phyloP scores from a whole-genome alignment of 2,888 invertebrate species.

The Euphydryas editha region DNA sequence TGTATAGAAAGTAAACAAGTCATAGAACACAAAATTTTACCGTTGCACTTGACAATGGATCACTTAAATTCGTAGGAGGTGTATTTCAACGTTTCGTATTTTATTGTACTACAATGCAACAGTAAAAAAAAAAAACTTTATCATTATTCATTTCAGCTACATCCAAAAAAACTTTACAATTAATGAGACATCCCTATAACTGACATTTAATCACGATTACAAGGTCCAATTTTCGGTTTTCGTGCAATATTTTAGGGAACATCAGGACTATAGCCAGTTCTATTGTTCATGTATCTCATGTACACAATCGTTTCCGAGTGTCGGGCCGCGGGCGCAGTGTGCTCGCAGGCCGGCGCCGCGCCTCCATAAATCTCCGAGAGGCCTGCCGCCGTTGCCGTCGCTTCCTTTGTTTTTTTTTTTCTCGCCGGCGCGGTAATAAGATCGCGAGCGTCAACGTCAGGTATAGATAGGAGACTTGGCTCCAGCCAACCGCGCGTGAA shows the following conservation, averaged over 20 bases:
- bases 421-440: constrained; percentile 71
- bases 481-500: constrained; percentile 46
- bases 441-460: constrained; percentile 77
- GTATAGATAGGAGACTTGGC: constrained; percentile 58
- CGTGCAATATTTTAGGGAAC: not conserved
- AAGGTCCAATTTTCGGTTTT: too few relatives aligned
- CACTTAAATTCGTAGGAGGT: not conserved
- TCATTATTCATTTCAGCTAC: too few relatives aligned
- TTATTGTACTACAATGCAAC: too few relatives aligned
- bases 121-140: too few relatives aligned
- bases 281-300: not conserved
- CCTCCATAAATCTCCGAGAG: constrained; percentile 75
- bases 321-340: constrained; percentile 40
- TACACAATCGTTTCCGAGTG: constrained; percentile 9
- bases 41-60: not conserved
- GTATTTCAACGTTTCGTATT: too few relatives aligned
- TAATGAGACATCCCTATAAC: too few relatives aligned
- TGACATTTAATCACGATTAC: too few relatives aligned
- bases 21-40: not conserved
- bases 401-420: constrained; percentile 71
- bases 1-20: not conserved
- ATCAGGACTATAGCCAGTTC: not conserved
- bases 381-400: constrained; percentile 49
- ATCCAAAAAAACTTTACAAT: too few relatives aligned
- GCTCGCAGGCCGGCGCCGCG: constrained; percentile 70